Percentiles rank a stretch among this genome's conserved stretches.
These are phyloP conservation scores for Menidia menidia DNA, from an alignment of 2,797 vertebrate genomes.

Conservation along the genomic window DNA sequence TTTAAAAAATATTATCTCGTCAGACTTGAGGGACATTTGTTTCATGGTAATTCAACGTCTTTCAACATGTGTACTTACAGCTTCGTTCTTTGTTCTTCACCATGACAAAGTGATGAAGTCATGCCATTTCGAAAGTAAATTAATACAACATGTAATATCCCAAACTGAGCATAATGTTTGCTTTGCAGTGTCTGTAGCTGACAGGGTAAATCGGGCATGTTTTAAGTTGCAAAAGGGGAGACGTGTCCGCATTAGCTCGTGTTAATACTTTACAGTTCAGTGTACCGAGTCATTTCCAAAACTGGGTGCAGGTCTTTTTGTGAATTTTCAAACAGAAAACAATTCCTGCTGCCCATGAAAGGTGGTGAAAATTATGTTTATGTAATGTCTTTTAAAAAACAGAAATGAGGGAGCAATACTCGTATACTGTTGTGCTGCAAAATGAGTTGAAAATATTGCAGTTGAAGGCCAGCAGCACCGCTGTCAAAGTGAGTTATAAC, in stretches of 20 bases:
- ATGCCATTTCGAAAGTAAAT: slow-evolving; percentile 19
- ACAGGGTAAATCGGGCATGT: background rate
- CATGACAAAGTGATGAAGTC: slow-evolving; percentile 10
- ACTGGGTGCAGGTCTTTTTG: background rate
- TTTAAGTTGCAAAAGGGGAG: background rate
- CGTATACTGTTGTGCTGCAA: slow-evolving; percentile 9
- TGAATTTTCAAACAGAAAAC: slow-evolving; percentile 19
- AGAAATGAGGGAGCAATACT: slow-evolving; percentile 20
- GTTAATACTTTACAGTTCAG: slow-evolving; percentile 10
- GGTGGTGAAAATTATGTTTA: slow-evolving; percentile 1
- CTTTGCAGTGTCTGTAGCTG: slow-evolving; percentile 24
- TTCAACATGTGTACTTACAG: slow-evolving; percentile 21
- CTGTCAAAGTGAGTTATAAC: slow-evolving; percentile 26
- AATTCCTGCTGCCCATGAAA: background rate
- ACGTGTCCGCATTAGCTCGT: background rate
- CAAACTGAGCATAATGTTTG: slow-evolving; percentile 9
- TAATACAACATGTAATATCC: slow-evolving; percentile 14
- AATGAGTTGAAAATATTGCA: slow-evolving; percentile 28
- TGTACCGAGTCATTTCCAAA: slow-evolving; percentile 17
- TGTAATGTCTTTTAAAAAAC: slow-evolving; percentile 10
- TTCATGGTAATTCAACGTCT: slow-evolving; percentile 23
- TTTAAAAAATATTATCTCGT: slow-evolving; percentile 32
- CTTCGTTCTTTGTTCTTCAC: background rate
- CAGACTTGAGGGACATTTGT: slow-evolving; percentile 11
- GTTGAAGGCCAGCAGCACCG: slow-evolving; percentile 16